These are phyloP conservation scores for Pelecanoides urinatrix DNA, from an alignment of 2,113 vertebrate genomes.

Conservation along the genomic window DNA sequence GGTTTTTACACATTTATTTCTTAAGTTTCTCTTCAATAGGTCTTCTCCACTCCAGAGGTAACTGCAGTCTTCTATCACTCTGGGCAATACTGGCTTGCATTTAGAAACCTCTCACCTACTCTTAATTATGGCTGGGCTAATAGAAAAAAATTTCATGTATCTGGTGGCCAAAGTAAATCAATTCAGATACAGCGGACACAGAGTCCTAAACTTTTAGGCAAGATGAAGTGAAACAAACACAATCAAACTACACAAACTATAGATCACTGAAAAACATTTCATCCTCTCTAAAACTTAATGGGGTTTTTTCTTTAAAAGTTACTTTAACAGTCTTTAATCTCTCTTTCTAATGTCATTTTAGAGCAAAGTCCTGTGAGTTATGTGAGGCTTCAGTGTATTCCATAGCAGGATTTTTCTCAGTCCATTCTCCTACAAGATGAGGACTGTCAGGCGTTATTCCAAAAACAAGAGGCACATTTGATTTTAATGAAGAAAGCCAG, in stretches of 20 bases:
- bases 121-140: neutral
- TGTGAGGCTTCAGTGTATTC: neutral
- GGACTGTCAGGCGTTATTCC: neutral
- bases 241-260: neutral
- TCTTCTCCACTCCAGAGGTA: neutral
- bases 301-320: neutral
- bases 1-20: neutral
- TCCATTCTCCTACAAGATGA: neutral
- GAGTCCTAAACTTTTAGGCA: neutral
- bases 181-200: neutral
- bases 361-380: neutral
- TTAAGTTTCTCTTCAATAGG: neutral
- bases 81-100: neutral
- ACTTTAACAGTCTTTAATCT: neutral
- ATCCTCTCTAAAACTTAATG: neutral
- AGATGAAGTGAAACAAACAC: neutral
- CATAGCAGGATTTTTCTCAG: neutral
- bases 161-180: neutral
- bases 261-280: neutral
- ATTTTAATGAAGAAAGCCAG: neutral
- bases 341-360: neutral
- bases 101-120: neutral
- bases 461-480: neutral
- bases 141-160: neutral
- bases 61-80: neutral